Conservation (phyloP, 2,113 vertebrate species). For the Lepisosteus oculatus region DNA sequence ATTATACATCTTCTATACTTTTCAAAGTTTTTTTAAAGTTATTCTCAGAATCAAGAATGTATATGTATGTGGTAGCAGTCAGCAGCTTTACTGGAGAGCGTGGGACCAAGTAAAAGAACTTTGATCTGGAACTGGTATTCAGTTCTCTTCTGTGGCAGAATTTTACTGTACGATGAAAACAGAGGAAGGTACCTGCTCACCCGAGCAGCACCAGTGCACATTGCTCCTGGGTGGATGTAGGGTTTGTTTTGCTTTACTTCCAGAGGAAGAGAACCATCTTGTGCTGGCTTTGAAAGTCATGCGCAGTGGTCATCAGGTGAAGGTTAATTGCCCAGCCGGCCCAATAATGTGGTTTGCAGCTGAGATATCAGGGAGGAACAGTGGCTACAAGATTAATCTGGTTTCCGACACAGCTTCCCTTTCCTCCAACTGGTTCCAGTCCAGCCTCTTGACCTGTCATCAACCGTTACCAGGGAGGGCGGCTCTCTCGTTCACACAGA, state of each 20-base stretch:
- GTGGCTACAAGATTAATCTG: conserved; percentile 84
- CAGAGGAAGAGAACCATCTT: conserved; percentile 35
- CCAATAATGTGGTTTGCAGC: conserved; percentile 75
- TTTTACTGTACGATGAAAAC: conserved; percentile 19
- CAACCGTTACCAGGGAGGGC: conserved; percentile 67
- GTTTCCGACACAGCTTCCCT: conserved; percentile 83
- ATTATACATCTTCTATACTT: no score
- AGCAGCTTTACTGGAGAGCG: no score
- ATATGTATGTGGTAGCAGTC: no score
- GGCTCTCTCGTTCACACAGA: conserved; percentile 60
- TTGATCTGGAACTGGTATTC: neutral
- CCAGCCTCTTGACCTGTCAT: conserved; percentile 74
- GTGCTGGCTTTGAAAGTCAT: conserved; percentile 70
- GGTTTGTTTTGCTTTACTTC: conserved; percentile 60
- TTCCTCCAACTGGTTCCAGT: conserved; percentile 83
- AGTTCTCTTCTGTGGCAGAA: conserved; percentile 4
- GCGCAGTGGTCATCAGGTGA: conserved; percentile 77
- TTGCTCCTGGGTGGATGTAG: conserved; percentile 12
- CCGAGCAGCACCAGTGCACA: neutral
- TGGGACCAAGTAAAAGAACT: no score
- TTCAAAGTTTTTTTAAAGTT: no score
- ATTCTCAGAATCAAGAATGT: no score
- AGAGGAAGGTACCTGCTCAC: conserved; percentile 21
- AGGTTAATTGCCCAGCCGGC: conserved; percentile 77
- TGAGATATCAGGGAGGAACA: conserved; percentile 84